Base-by-base conservation (phyloP, 1,140 invertebrate genomes). In the Pseudomyrmex gracilis region DNA sequence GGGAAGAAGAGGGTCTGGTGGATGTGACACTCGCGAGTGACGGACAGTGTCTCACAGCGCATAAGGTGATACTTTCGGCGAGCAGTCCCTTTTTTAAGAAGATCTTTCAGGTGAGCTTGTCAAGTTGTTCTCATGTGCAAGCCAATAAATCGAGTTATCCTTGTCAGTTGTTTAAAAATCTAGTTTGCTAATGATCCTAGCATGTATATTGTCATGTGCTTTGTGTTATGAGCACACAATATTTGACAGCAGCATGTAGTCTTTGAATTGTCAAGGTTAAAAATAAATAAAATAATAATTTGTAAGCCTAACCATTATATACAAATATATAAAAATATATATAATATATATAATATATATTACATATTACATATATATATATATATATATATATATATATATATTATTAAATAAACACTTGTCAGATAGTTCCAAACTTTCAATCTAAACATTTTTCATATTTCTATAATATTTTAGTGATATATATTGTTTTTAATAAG, bases 61-160 rank as follows among this genome's bases (percentile, higher is more conserved):
- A 97, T 88, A 97, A 96, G 94, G 95, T 97, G 60, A 96, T 97
- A 87, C 92, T 97, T 4, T 96, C 96, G 8, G 96, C 96, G 1
- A 97, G 96, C 87, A 97, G 96, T 92, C 95, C 96, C 5, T 96
- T 97, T 89, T 97, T 97, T 92, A 95, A 95, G 87, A 95, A 95
- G 83, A 95, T 96, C 88, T 96, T 96, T 87, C 95, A 96, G 95
- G 96, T 96, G 91, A 89, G 68, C 53, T 24, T 10, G 17, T 45
- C 73, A n/a, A 49, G 57, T 24, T 45, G 2, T 24, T 17, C 74
- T 43, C 7, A 3, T 73, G 71, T 51, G 45, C 24, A 4, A 17
- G 20, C 13, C 45, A 15, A 1, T 9, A 1, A 43, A 55, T 24
- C 15, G 15, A 13, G 17, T 8, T n/a, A 49, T 13, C 12, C 7